These are phyloP conservation scores for Darevskia nairensis DNA, from an alignment of 2,797 vertebrate genomes.

Conservation along the genomic window DNA sequence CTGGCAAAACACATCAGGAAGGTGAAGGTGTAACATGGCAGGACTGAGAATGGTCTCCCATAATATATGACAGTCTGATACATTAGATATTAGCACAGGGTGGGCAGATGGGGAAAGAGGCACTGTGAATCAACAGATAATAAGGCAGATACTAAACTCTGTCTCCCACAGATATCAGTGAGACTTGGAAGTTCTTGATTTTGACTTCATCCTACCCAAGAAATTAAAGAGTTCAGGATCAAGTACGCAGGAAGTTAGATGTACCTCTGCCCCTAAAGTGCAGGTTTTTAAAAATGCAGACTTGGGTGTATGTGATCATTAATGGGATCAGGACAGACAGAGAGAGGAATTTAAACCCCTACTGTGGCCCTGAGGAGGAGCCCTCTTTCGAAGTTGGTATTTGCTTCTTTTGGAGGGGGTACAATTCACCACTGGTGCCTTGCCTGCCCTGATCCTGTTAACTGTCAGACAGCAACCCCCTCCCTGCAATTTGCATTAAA, in stretches of 20 bases:
- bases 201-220: neutral
- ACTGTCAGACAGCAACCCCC: neutral
- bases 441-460: neutral
- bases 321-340: neutral
- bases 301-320: neutral
- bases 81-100: neutral
- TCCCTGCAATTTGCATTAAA: neutral
- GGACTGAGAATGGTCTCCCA: neutral
- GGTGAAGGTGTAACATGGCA: neutral
- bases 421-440: neutral
- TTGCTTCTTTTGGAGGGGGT: neutral
- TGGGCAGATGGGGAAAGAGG: neutral
- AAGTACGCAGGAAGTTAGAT: neutral
- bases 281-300: neutral
- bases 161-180: neutral
- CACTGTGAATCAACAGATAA: neutral
- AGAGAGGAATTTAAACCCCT: too few relatives aligned
- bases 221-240: neutral
- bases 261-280: neutral
- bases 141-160: neutral
- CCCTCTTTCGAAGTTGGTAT: neutral
- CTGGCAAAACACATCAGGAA: neutral
- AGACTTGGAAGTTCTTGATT: neutral
- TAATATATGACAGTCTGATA: neutral
- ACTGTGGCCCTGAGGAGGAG: neutral